Evolutionary conservation across 1,140 invertebrate species (phyloP), one percentile per base, ranked within the genome.

Genomic region (Sinella curviseta): DNA sequence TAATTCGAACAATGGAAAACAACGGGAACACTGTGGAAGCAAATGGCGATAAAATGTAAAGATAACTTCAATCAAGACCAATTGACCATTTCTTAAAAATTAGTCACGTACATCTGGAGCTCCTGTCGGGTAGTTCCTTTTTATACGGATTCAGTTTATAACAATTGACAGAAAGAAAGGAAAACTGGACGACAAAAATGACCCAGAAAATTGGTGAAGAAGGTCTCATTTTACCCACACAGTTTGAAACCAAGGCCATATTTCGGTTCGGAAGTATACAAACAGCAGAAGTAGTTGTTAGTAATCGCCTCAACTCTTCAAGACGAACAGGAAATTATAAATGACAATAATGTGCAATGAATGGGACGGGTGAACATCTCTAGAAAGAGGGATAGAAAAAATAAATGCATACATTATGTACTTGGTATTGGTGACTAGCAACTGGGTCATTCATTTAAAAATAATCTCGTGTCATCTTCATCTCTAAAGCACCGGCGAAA

Each of bases 21-120:
- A 83, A 65, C 70, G 82, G 82, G 78, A 83, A 83, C 33, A 82
- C 82, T 83, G 36, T n/a, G n/a, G n/a, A n/a, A n/a, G n/a, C n/a
- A n/a, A n/a, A n/a, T n/a, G n/a, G n/a, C n/a, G n/a, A 17, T 57
- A 65, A 39, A 57, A 76, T 4, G 65, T 35, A 36, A 16, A 24
- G 20, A 57, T 74, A 35, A 2, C 70, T 39, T 70, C 24, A 16
- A 24, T 17, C 55, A 60, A n/a, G n/a, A 60, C 12, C 3, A 60
- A 60, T 8, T 48, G 4, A 48, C 39, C 4, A 48, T 8, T 48
- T 17, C n/a, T n/a, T n/a, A n/a, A n/a, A n/a, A n/a, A n/a, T n/a
- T n/a, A n/a, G n/a, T n/a, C n/a, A n/a, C 65, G 2, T 70, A 70
- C 65, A 70, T 70, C 65, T 70, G 14, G 65, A 70, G 30, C 65